These are phyloP conservation scores for Microcebus tavaratra DNA, from an alignment of 2,113 vertebrate species.

Conservation along the genomic window DNA sequence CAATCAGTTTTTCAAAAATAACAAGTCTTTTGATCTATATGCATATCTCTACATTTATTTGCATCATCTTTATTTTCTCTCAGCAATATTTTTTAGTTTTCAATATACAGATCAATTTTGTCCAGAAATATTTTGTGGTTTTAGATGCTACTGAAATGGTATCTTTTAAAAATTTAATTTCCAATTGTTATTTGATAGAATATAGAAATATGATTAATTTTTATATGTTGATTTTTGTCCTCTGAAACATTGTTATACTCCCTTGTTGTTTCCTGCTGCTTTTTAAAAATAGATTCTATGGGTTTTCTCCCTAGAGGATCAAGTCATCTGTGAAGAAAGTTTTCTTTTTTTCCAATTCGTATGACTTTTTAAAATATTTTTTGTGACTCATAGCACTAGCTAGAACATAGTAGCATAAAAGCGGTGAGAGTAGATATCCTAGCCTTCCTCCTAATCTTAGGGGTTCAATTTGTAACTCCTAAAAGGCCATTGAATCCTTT, in stretches of 20 bases:
- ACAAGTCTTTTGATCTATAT: background rate
- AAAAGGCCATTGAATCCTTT: background rate
- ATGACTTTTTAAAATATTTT: background rate
- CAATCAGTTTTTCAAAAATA: background rate
- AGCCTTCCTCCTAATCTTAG: background rate
- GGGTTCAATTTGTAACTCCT: background rate
- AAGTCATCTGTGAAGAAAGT: background rate
- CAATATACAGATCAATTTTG: background rate
- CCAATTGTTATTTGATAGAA: background rate
- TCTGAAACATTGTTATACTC: background rate
- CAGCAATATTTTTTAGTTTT: background rate
- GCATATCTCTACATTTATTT: background rate
- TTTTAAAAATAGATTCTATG: background rate
- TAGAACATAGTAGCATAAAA: background rate
- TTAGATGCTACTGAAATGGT: background rate
- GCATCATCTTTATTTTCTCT: background rate
- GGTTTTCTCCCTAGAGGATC: background rate
- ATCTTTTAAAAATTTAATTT: background rate
- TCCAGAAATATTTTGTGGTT: background rate
- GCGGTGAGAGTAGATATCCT: background rate
- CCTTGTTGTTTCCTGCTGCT: background rate
- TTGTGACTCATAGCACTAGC: background rate
- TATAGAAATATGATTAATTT: background rate
- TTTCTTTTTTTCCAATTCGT: background rate
- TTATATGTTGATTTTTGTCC: background rate